Percentiles rank a stretch among this genome's conserved stretches.
Conservation (phyloP, 2,797 vertebrate species). For the Rachycentron canadum region DNA sequence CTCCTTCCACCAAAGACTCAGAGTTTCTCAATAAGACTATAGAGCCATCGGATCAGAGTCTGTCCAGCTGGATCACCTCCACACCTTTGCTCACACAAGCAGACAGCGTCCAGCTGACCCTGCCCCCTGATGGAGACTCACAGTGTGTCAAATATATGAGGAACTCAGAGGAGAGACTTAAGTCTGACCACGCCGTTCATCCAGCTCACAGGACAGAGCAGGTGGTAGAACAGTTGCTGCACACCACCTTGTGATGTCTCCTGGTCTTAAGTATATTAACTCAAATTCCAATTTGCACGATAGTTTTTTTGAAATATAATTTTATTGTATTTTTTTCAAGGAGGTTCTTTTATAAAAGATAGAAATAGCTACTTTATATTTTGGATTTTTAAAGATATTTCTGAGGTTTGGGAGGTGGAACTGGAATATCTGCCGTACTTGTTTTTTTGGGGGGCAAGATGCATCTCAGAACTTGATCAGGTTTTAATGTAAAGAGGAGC, state of each 20-base stretch:
- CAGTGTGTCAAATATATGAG: conserved; percentile 75
- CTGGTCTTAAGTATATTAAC: conserved; percentile 62
- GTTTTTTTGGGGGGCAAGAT: conserved; percentile 19
- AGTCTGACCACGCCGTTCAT: conserved; percentile 51
- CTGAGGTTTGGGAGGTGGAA: conserved; percentile 61
- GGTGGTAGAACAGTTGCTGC: conserved; percentile 70
- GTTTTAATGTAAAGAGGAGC: conserved; percentile 42
- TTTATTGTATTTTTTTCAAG: conserved; percentile 82
- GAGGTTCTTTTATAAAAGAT: conserved; percentile 82
- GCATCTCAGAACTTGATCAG: conserved; percentile 66
- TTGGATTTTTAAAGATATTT: conserved; percentile 72
- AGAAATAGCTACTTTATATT: conserved; percentile 86
- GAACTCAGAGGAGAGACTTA: conserved; percentile 69
- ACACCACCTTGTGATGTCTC: conserved; percentile 84
- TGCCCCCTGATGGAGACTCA: conserved; percentile 75
- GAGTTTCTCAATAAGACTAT: conserved; percentile 64
- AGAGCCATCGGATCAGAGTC: conserved; percentile 71
- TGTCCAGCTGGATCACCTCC: conserved; percentile 85
- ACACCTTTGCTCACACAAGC: conserved; percentile 82
- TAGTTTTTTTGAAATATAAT: conserved; percentile 70
- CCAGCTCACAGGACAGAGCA: conserved; percentile 52
- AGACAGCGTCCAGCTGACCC: conserved; percentile 78
- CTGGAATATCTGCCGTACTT: conserved; percentile 65
- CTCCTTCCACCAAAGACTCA: conserved; percentile 28
- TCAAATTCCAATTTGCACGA: conserved; percentile 91